Evolutionary conservation across 1,140 invertebrate genomes (phyloP), one percentile per base, ranked within the genome.

Genomic region (Eubasilissa regina): DNA sequence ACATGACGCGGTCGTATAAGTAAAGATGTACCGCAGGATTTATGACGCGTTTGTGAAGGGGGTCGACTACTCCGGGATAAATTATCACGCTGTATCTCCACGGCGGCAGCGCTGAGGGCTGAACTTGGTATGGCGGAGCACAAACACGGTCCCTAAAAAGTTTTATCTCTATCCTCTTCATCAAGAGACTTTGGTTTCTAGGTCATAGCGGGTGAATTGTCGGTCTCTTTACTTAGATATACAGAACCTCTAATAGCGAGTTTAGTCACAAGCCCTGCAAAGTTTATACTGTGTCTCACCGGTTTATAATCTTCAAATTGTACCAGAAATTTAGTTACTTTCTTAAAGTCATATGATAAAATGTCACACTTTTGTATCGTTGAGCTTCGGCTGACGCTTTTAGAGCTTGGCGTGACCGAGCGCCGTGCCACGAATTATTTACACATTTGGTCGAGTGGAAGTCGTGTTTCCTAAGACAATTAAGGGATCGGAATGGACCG

Each of bases 41-140:
- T 70, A 70, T 70, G 66, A 70, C 66, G 47, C 66, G 25, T 70
- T 70, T 51, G 43, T 47, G 45, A 51, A 35, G 66, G 17, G 21
- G 66, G 66, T 8, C 47, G 12, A 60, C 3, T n/a, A 17, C 66
- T 70, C 43, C 15, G 25, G 3, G 43, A 70, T 70, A 70, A 70
- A 70, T 70, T 70, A 47, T 48, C 43, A 4, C 17, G 7, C n/a
- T 70, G 66, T 47, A 51, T 70, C 60, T 64, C 11, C 35, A 25
- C 17, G 25, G 58, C 58, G 17, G 21, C 60, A 43, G 35, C 35
- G 60, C 8, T 9, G 13, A 15, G 53, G 7, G 55, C 17, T 9
- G 10, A 15, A 15, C 55, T 10, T 15, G 15, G 55, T 11, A 58
- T 19, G 55, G 12, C 55, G 55, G 11, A 58, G 21, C 21, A 58